A percentile compares a stretch with the other conserved stretches of the same genome.
Conservation (phyloP, 2,113 vertebrate genomes). For the Notarius lentiginosus region DNA sequence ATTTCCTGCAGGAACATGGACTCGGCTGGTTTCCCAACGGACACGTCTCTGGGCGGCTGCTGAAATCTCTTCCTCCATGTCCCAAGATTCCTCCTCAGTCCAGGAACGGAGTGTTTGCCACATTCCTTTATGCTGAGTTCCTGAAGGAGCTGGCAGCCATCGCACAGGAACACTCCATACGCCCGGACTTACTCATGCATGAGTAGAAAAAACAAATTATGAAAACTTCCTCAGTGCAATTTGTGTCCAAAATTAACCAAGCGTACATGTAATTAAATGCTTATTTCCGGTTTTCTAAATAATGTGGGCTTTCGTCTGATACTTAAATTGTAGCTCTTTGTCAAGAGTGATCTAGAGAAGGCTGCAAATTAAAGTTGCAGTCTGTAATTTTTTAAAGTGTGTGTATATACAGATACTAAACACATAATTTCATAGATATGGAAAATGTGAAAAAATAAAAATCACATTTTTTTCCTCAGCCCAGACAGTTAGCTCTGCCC, state of each 20-base stretch:
- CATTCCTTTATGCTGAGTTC: conserved; percentile 88
- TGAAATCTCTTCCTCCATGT: conserved; percentile 69
- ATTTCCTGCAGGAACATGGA: conserved; percentile 57
- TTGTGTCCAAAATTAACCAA: not conserved
- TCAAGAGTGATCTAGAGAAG: not conserved
- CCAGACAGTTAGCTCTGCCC: not conserved
- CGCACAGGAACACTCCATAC: conserved; percentile 81
- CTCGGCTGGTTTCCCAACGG: conserved; percentile 62
- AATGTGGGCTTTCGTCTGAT: not conserved
- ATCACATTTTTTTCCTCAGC: not conserved
- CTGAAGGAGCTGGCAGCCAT: conserved; percentile 93
- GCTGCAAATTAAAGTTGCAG: not conserved
- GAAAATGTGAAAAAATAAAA: not conserved
- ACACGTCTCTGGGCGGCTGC: conserved; percentile 69
- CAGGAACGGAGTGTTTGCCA: conserved; percentile 82
- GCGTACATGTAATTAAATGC: not conserved
- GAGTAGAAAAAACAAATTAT: conserved; percentile 51
- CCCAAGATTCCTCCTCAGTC: conserved; percentile 71
- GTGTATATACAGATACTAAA: not conserved
- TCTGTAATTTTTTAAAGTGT: not conserved
- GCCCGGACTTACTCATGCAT: conserved; percentile 69
- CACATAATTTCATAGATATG: not conserved
- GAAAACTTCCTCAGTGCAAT: not conserved
- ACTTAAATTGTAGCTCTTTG: not conserved
- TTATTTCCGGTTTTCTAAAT: not conserved